A percentile compares a stretch with the other conserved stretches of the same genome.
These are phyloP conservation scores for Ispidina picta DNA, from an alignment of 2,797 vertebrate genomes.

Conservation along the genomic window DNA sequence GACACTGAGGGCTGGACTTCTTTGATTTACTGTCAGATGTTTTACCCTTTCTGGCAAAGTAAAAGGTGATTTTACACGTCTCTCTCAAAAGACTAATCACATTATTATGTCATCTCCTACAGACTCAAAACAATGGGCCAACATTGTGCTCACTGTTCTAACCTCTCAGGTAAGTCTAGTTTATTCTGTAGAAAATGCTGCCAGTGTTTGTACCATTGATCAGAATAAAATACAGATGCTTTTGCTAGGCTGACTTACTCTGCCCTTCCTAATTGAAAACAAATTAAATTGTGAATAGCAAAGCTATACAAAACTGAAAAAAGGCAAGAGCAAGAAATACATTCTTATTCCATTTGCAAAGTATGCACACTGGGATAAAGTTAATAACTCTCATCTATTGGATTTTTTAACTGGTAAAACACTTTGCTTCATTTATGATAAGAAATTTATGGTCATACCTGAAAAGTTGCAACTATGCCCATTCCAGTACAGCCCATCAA, in stretches of 20 bases:
- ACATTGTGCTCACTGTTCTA: background rate
- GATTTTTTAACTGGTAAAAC: background rate
- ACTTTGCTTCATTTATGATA: background rate
- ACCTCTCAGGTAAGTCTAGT: background rate
- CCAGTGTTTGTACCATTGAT: background rate
- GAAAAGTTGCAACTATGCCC: constrained; percentile 92
- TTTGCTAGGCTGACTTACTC: background rate
- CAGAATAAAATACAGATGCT: background rate
- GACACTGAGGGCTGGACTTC: background rate
- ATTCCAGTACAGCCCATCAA: constrained; percentile 87
- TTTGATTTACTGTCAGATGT: background rate
- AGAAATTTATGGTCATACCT: constrained; percentile 76
- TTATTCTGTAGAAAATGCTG: background rate
- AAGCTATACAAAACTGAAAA: background rate
- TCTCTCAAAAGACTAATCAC: background rate
- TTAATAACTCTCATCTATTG: background rate
- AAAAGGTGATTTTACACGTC: background rate
- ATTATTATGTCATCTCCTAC: background rate
- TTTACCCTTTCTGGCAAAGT: background rate
- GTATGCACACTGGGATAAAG: background rate
- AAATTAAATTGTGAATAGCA: background rate
- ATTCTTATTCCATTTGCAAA: background rate
- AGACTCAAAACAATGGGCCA: background rate
- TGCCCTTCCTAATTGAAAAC: background rate
- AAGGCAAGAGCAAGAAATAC: background rate